Base-by-base conservation (phyloP, 1,140 invertebrate genomes). In the Drosophila melanica region DNA sequence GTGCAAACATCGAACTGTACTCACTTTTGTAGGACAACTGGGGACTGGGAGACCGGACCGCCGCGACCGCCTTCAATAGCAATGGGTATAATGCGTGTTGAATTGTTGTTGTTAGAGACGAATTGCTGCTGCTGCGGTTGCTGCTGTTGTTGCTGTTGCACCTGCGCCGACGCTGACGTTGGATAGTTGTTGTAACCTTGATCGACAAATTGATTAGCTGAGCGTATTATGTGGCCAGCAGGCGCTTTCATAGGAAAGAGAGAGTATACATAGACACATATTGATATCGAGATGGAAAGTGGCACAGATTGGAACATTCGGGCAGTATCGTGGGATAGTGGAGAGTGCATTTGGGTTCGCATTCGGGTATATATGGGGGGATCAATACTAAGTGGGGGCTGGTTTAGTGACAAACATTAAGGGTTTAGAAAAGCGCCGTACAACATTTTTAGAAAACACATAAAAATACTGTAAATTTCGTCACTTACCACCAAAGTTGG, bases 201-300 rank as follows among this genome's bases (percentile, higher is more conserved):
- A 90, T 92, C 91, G 59, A 92, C 91, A 84, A 92, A 92, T 91
- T 92, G 90, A 85, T 92, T 92, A 75, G 91, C 86, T 76, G 91
- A 91, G 79, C 91, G 91, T 63, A 90, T 89, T 69, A 90, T 86
- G 82, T 90, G 87, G 74, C 82, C 84, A 80, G 77, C 84, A 80
- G 84, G 84, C 85, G 84, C 84, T 89, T 89, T 84, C 85, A 48
- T 89, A 66, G 80, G 84, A 90, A 60, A 90, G 80, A 90, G 68
- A 90, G 84, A 84, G 84, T 89, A 89, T 77, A 89, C 79, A 89
- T 77, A 87, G 84, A 87, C 79, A 89, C 85, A 81, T 55, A 59
- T 67, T 77, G 64, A 82, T 76, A 76, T 58, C 74, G 75, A 89
- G 65, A 70, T 76, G 75, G 82, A 84, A 69, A 79, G 79, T 90